Evolutionary conservation across 2,888 invertebrate species (phyloP).

Genomic region (Palloptera scutellata): DNA sequence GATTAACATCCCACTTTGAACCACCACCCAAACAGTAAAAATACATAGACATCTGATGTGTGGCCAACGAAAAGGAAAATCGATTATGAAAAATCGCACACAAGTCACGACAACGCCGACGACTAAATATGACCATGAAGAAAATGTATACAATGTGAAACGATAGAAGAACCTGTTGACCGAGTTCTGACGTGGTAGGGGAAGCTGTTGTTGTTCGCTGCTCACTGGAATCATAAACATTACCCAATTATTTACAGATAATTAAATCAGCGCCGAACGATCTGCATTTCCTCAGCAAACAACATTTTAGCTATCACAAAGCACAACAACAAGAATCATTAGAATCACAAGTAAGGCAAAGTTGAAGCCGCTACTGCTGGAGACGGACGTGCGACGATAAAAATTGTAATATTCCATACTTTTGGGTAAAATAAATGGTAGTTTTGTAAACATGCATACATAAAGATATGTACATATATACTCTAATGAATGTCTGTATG

Average conservation of each 20-base stretch:
- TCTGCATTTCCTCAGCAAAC: background rate
- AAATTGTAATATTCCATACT: background rate
- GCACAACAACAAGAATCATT: background rate
- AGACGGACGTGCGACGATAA: background rate
- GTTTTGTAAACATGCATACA: no score
- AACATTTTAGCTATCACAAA: background rate
- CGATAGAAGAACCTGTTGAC: background rate
- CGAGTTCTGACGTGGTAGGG: background rate
- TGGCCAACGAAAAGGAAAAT: no score
- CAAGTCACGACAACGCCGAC: constrained; percentile 16
- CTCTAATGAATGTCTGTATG: no score
- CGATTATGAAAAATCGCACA: no score
- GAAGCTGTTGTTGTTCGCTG: background rate
- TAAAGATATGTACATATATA: no score
- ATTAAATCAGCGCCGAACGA: constrained; percentile 42
- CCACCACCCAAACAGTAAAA: no score
- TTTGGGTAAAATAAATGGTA: background rate
- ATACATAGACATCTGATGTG: no score
- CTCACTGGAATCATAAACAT: constrained; percentile 24
- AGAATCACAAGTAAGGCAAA: background rate
- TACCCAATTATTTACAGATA: constrained; percentile 43
- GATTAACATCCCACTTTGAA: no score
- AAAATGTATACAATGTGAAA: background rate
- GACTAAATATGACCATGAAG: background rate
- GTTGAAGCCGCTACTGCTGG: no score